Percentiles rank a stretch among this genome's conserved stretches.
These are phyloP conservation scores for Notechis scutatus DNA, from an alignment of 2,113 vertebrate genomes.

Conservation along the genomic window DNA sequence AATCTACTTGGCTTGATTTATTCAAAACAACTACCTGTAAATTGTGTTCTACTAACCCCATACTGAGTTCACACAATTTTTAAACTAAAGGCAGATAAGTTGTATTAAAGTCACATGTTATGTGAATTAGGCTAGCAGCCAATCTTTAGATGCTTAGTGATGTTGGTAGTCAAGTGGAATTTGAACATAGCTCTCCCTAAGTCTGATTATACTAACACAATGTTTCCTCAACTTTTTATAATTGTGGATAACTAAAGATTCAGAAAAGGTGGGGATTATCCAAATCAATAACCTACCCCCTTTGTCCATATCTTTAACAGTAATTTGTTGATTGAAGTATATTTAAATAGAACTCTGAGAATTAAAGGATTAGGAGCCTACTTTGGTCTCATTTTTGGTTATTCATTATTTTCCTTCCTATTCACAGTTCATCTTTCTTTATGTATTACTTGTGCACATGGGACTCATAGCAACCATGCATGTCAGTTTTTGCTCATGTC, in stretches of 20 bases:
- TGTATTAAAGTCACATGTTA: background rate
- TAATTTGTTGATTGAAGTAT: background rate
- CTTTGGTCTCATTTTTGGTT: background rate
- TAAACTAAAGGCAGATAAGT: background rate
- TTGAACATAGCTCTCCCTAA: background rate
- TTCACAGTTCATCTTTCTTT: background rate
- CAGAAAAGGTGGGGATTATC: background rate
- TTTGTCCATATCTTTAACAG: background rate
- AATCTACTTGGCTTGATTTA: background rate
- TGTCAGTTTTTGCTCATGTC: background rate
- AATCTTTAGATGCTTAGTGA: background rate
- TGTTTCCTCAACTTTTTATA: background rate
- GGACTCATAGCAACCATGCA: background rate
- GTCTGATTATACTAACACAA: background rate
- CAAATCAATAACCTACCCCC: background rate
- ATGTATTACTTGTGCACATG: background rate
- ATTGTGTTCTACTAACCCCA: background rate
- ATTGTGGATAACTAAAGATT: background rate
- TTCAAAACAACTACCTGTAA: background rate
- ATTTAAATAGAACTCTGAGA: background rate
- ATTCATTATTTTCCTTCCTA: background rate
- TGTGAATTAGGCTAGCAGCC: background rate
- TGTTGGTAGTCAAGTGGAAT: background rate
- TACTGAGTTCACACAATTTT: background rate
- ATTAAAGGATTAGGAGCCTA: background rate